Conservation (phyloP, 2,888 invertebrate genomes). For the Apantesis nais region DNA sequence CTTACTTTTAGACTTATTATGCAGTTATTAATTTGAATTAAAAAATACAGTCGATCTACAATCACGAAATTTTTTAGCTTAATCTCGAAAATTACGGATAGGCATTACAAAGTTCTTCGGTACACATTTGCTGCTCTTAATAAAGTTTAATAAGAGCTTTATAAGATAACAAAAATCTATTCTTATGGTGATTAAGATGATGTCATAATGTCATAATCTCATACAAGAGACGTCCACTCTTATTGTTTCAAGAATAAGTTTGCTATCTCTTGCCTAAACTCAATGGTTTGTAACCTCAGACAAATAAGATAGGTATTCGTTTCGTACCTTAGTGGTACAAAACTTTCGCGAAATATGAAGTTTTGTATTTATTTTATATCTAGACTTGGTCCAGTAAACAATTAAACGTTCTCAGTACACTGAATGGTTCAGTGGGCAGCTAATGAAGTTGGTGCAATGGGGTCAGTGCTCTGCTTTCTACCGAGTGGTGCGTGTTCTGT, state of each 20-base stretch:
- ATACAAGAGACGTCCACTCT: no score
- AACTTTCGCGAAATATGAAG: not conserved
- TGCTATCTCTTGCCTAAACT: no score
- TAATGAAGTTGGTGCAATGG: slow-evolving; percentile 45
- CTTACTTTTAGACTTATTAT: not conserved
- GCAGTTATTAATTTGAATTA: not conserved
- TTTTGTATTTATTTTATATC: not conserved
- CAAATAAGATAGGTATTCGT: not conserved
- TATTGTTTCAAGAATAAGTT: no score
- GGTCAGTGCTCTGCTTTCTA: slow-evolving; percentile 53
- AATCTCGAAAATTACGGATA: not conserved
- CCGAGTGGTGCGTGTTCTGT: slow-evolving; percentile 61
- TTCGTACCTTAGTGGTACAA: not conserved
- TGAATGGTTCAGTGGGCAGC: slow-evolving; percentile 31
- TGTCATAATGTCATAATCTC: no score
- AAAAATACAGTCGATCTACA: not conserved
- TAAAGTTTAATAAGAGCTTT: no score
- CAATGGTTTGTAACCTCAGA: no score
- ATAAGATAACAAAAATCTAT: no score
- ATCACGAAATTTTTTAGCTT: not conserved
- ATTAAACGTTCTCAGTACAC: not conserved
- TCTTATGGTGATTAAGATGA: no score
- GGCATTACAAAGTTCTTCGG: not conserved
- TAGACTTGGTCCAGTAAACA: not conserved
- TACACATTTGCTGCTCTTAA: no score